Conservation (phyloP, 2,113 vertebrate genomes). For the Salvelinus namaycush region DNA sequence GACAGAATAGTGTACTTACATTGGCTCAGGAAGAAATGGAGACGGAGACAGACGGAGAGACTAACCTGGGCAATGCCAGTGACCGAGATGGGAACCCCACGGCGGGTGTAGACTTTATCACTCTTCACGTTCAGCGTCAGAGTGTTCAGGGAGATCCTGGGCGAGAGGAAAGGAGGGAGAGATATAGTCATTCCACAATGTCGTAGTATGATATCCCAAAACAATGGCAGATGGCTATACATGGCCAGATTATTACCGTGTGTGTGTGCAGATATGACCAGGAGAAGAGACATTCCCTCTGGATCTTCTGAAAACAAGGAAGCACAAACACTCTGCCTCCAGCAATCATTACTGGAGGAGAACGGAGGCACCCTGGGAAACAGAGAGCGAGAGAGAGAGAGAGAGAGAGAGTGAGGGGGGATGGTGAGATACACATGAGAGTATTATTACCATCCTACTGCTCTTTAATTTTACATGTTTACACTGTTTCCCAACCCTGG, state of each 20-base stretch:
- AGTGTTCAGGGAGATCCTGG: conserved; percentile 90
- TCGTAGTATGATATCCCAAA: too few relatives aligned
- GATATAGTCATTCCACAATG: not conserved
- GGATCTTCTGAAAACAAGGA: conserved; percentile 86
- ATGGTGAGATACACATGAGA: too few relatives aligned
- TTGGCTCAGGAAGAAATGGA: not conserved
- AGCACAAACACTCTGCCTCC: conserved; percentile 88
- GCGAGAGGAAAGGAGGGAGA: not conserved
- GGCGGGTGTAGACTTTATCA: conserved; percentile 90
- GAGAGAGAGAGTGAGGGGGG: not conserved
- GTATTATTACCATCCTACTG: not conserved
- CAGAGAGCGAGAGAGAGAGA: not conserved
- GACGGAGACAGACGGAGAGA: not conserved
- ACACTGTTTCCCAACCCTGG: too few relatives aligned
- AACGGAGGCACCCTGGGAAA: conserved; percentile 82
- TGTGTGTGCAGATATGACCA: too few relatives aligned
- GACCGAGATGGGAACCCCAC: conserved; percentile 90
- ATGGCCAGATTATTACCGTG: too few relatives aligned
- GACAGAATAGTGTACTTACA: too few relatives aligned
- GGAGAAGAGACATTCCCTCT: conserved; percentile 74
- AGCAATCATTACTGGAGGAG: conserved; percentile 86
- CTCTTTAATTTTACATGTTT: too few relatives aligned
- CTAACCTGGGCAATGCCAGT: conserved; percentile 91
- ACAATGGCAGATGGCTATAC: too few relatives aligned
- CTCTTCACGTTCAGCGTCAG: conserved; percentile 92